A percentile compares a stretch with the other conserved stretches of the same genome.
These are phyloP conservation scores for Sciaenops ocellatus DNA, from an alignment of 2,797 vertebrate species.

Conservation along the genomic window DNA sequence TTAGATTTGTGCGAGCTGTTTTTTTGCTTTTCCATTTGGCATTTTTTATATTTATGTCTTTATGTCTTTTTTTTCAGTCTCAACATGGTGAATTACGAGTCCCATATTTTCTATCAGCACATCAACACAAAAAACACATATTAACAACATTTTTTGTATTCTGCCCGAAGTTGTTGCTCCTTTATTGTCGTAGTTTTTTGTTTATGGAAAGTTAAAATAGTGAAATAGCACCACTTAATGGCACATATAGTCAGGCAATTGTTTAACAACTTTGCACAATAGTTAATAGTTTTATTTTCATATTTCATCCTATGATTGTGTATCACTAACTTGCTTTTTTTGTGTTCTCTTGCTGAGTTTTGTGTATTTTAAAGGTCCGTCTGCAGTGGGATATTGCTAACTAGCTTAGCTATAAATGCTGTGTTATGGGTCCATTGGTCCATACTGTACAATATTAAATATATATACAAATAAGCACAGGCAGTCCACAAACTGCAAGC, in stretches of 20 bases:
- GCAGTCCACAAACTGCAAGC: not conserved
- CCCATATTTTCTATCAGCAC: not conserved
- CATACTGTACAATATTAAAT: not conserved
- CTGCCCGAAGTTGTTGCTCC: not conserved
- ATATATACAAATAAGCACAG: not conserved
- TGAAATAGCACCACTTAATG: conserved; percentile 12
- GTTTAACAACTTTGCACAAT: not conserved
- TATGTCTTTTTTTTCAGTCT: not conserved
- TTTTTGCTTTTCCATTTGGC: not conserved
- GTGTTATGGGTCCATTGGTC: not conserved
- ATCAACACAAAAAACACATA: not conserved
- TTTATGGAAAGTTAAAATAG: not conserved
- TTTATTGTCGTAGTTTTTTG: not conserved
- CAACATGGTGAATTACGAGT: not conserved
- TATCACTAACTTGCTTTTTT: not conserved
- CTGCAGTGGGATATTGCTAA: no score
- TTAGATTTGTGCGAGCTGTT: not conserved
- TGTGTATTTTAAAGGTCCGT: conserved; percentile 4
- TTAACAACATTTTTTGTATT: not conserved
- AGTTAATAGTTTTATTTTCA: not conserved
- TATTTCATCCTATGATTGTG: not conserved
- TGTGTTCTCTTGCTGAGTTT: not conserved
- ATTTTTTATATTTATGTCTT: not conserved
- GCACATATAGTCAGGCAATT: not conserved
- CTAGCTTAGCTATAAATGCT: not conserved